Conservation (phyloP, 2,113 vertebrate genomes). For the Corythoichthys intestinalis region DNA sequence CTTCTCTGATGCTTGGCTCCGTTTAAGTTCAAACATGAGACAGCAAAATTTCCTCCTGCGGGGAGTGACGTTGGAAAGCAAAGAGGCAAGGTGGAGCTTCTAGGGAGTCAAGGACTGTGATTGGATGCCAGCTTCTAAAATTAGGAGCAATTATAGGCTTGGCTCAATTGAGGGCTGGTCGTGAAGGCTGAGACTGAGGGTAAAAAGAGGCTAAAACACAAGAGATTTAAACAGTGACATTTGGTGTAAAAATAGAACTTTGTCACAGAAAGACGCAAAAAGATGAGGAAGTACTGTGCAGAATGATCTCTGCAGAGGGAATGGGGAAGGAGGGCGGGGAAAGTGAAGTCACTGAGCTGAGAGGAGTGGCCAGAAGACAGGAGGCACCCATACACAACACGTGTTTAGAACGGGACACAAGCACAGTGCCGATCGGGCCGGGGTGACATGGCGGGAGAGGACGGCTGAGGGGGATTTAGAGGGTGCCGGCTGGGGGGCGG, state of each 20-base stretch:
- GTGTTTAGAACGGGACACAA: conserved; percentile 49
- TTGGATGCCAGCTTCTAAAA: not conserved
- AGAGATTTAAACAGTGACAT: not conserved
- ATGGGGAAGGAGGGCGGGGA: conserved; percentile 2
- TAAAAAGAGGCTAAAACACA: not conserved
- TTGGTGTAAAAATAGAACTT: not conserved
- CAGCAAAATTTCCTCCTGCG: not conserved
- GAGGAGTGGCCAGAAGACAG: conserved; percentile 27
- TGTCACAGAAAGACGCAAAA: conserved; percentile 4
- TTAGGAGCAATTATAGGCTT: not conserved
- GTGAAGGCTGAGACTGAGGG: not conserved
- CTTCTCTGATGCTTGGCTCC: not conserved
- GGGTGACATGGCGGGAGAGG: conserved; percentile 1
- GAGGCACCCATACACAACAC: conserved; percentile 66
- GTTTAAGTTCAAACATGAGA: not conserved
- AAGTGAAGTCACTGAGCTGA: not conserved
- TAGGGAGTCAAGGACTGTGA: not conserved
- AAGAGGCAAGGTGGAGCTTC: not conserved
- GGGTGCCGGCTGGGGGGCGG: not conserved
- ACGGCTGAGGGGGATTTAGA: not conserved
- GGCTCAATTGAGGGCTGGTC: not conserved
- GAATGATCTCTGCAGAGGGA: conserved; percentile 22
- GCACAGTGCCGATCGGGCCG: conserved; percentile 13
- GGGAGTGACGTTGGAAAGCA: not conserved
- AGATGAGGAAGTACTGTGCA: conserved; percentile 13